These are phyloP conservation scores for Pantherophis vulpinus DNA, from an alignment of 2,797 vertebrate species.

Conservation along the genomic window DNA sequence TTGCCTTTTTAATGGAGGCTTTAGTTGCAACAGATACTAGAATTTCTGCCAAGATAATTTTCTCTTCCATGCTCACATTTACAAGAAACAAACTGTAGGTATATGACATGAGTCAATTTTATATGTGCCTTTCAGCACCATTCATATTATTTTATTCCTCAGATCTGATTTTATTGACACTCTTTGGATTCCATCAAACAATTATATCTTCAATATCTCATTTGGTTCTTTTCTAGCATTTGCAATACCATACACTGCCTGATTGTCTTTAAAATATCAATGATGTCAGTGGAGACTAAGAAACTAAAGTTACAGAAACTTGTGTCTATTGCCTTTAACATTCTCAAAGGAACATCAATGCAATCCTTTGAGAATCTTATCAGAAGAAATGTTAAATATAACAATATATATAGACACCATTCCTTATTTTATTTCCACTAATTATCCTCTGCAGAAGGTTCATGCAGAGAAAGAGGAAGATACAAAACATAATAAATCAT, in stretches of 20 bases:
- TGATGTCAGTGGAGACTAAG: not conserved
- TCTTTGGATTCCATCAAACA: not conserved
- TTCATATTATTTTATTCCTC: constrained; percentile 15
- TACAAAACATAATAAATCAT: not conserved
- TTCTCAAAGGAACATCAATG: not conserved
- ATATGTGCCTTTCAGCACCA: not conserved
- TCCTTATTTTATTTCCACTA: not conserved
- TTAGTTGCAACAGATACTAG: constrained; percentile 34
- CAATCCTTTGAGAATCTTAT: not conserved
- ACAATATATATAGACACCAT: not conserved
- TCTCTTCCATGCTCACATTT: not conserved
- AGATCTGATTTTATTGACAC: not conserved
- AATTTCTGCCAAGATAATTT: constrained; percentile 30
- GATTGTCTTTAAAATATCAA: not conserved
- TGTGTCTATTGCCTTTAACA: not conserved
- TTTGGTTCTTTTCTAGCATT: constrained; percentile 16
- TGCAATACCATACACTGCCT: not conserved
- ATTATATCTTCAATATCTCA: constrained; percentile 4
- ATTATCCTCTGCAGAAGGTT: not conserved
- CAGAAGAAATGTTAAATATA: not conserved
- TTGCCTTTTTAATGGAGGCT: constrained; percentile 43
- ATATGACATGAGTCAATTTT: not conserved
- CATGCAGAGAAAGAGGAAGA: not conserved
- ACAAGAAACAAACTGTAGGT: constrained; percentile 15
- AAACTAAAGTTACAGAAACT: not conserved